phyloP scores from a whole-genome alignment of 2,797 vertebrate genomes.

The Takifugu rubripes region DNA sequence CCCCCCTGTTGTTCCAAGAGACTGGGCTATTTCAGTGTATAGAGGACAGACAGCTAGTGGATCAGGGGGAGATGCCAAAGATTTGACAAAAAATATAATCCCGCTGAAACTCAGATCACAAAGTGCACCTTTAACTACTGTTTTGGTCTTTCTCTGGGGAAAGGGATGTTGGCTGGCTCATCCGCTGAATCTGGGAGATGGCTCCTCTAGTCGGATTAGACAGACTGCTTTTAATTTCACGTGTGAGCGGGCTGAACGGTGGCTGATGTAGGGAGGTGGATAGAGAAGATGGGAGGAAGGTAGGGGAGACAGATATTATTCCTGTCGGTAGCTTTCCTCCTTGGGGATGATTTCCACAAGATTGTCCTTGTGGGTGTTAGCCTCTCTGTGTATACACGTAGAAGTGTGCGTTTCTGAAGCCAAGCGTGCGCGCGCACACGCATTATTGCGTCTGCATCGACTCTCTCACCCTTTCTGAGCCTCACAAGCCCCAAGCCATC shows the following conservation, averaged over 20 bases:
- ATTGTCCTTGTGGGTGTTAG: conserved; percentile 49
- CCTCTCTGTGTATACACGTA: conserved; percentile 41
- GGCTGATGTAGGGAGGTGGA: conserved; percentile 50
- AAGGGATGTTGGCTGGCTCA: conserved; percentile 34
- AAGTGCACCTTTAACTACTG: conserved; percentile 30
- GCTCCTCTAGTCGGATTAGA: conserved; percentile 64
- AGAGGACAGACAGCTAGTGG: no score
- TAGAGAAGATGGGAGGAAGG: conserved; percentile 36
- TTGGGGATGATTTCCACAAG: conserved; percentile 62
- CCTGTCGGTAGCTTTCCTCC: conserved; percentile 47
- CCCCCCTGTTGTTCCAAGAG: no score
- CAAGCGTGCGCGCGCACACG: conserved; percentile 1
- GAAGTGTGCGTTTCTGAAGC: conserved; percentile 20
- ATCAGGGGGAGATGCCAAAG: no score
- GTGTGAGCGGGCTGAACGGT: conserved; percentile 67
- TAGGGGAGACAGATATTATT: conserved; percentile 45
- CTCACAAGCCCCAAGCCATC: conserved; percentile 69
- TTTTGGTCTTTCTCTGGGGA: conserved; percentile 53
- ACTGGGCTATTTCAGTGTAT: no score
- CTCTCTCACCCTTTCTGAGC: conserved; percentile 60
- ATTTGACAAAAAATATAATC: no score
- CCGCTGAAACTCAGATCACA: no score
- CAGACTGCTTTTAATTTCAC: conserved; percentile 80
- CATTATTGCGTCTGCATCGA: conserved; percentile 42
- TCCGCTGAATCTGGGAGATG: conserved; percentile 38